Evolutionary conservation across 1,140 invertebrate species (phyloP), one percentile per base, ranked within the genome.

Genomic region (Drosophila gunungcola): DNA sequence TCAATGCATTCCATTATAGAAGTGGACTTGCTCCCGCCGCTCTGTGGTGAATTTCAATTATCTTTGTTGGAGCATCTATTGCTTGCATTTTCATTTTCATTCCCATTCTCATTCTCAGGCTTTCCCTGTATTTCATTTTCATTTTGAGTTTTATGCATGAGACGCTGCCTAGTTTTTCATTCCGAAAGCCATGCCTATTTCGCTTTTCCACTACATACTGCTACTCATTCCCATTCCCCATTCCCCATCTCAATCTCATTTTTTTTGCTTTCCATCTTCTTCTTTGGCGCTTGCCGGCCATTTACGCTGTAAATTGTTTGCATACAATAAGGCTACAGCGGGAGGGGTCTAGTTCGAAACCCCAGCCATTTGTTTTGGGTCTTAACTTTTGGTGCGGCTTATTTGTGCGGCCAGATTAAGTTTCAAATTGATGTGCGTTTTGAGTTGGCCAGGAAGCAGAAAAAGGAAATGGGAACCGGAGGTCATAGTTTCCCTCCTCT

Each of bases 371-470:
- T 83, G 80, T 75, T 79, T 29, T 64, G 57, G 84, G 83, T 89
- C 83, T 86, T 86, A 86, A 86, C 75, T 86, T 88, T 89, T 83
- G 79, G 79, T 76, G 79, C 61, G 84, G 84, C 83, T 86, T 86
- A 89, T 86, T 86, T 89, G 83, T 86, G 80, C 76, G 84, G 80
- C 84, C 74, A 86, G 83, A 86, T 86, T 86, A 86, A 89, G 83
- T 86, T 86, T 86, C 79, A 86, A 86, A 86, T 86, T 86, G 83
- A 86, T 86, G 83, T 78, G 70, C 83, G 73, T 86, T 88, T 77
- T 82, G 61, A 74, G 74, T 55, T 57, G 39, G 58, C 63, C 36
- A 16, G 43, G 43, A 68, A 53, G 56, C 34, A 25, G 62, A 49
- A 7, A 27, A 39, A 13, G 29, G 45, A 45, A 51, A 34, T 10